Evolutionary conservation across 2,888 invertebrate genomes (phyloP).

Genomic region (Lasioglossum leucozonium): DNA sequence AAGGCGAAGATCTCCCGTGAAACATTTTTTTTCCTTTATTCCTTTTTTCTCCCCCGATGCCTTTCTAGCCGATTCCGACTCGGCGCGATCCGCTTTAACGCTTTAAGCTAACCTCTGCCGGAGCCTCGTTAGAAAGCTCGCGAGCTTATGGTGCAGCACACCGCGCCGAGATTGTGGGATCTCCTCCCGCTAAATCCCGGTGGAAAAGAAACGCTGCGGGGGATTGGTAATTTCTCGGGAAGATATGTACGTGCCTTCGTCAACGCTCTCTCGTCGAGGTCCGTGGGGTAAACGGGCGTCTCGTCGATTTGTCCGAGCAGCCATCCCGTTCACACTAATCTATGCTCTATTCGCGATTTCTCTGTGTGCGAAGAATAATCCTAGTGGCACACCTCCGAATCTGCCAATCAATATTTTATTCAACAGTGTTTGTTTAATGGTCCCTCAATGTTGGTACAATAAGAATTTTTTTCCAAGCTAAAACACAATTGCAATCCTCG

Average conservation of each 20-base stretch:
- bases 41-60: too few species aligned
- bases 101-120: slow-evolving; percentile 62
- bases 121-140: slow-evolving; percentile 68
- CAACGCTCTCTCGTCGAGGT: not conserved
- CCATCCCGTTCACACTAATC: not conserved
- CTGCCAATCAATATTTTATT: not conserved
- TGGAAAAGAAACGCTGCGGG: slow-evolving; percentile 25
- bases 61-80: not conserved
- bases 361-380: not conserved
- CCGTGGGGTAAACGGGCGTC: not conserved
- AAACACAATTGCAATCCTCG: too few species aligned
- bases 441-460: too few species aligned
- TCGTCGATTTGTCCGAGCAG: not conserved
- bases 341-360: not conserved
- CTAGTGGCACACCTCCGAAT: not conserved
- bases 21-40: not conserved
- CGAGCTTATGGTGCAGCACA: slow-evolving; percentile 43
- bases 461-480: too few species aligned
- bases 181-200: slow-evolving; percentile 16
- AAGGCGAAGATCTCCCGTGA: not conserved
- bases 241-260: slow-evolving; percentile 20
- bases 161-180: slow-evolving; percentile 55
- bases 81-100: slow-evolving; percentile 66
- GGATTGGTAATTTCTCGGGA: slow-evolving; percentile 24
- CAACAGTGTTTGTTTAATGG: too few species aligned